Evolutionary conservation across 2,888 invertebrate species (phyloP).

Genomic region (Atethmia centrago): DNA sequence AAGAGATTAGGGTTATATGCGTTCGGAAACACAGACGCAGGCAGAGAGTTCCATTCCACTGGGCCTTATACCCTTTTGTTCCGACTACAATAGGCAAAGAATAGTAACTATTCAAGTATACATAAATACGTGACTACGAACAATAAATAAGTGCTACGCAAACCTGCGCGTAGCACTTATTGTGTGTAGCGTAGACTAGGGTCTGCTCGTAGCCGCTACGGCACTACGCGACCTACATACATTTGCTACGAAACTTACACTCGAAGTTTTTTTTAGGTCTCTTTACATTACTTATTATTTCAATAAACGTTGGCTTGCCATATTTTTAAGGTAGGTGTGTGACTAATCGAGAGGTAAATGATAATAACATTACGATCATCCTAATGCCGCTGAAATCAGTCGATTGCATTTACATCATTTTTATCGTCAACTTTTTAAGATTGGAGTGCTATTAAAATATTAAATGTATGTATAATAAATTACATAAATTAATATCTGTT

Average conservation of each 20-base stretch:
- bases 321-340: constrained; percentile 4
- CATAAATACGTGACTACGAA: constrained; percentile 5
- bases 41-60: no score
- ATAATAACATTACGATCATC: constrained; percentile 4
- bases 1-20: no score
- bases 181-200: background rate
- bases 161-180: constrained; percentile 7
- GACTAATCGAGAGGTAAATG: background rate
- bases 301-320: background rate
- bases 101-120: background rate
- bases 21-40: no score
- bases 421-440: background rate
- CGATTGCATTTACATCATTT: background rate
- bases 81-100: constrained; percentile 12
- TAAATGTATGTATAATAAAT: background rate
- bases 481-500: background rate
- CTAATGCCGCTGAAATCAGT: constrained; percentile 7
- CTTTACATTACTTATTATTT: background rate
- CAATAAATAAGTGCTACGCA: constrained; percentile 18
- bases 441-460: background rate
- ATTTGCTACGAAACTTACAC: constrained; percentile 6
- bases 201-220: constrained; percentile 15
- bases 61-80: background rate
- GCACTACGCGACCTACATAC: background rate
- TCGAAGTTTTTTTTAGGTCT: background rate